Conservation (phyloP, 2,888 invertebrate genomes). For the Portevinia maculata region DNA sequence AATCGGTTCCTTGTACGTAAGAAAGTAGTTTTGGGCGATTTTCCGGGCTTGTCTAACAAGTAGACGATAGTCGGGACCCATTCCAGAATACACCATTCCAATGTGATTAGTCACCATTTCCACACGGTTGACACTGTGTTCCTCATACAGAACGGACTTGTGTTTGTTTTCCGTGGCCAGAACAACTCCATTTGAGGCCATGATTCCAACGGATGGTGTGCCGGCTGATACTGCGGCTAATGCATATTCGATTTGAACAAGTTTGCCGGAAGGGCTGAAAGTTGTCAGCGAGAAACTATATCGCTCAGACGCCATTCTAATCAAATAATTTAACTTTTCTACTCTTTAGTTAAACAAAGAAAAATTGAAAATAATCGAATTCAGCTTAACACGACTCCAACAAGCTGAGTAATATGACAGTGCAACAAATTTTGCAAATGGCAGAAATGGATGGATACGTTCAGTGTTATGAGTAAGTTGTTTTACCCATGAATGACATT, state of each 20-base stretch:
- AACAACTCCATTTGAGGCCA: constrained; percentile 99
- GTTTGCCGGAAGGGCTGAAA: constrained; percentile 98
- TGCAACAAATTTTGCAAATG: constrained; percentile 17
- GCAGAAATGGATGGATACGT: neutral
- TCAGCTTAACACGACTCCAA: neutral
- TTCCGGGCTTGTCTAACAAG: constrained; percentile 96
- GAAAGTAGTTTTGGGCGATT: constrained; percentile 96
- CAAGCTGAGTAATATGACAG: constrained; percentile 10
- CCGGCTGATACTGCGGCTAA: constrained; percentile 99
- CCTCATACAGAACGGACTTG: constrained; percentile 97
- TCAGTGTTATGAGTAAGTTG: neutral
- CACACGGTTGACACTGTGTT: constrained; percentile 97
- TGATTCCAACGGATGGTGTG: constrained; percentile 99
- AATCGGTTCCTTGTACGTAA: constrained; percentile 96
- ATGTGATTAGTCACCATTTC: constrained; percentile 97
- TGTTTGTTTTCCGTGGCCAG: constrained; percentile 99
- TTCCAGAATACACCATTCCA: constrained; percentile 99
- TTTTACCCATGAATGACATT: neutral
- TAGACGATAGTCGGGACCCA: constrained; percentile 96
- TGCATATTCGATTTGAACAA: constrained; percentile 99
- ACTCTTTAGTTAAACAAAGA: neutral
- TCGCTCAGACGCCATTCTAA: constrained; percentile 95
- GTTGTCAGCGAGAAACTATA: constrained; percentile 97
- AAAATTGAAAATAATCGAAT: neutral
- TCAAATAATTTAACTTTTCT: neutral